Evolutionary conservation across 2,888 invertebrate genomes (phyloP).

Genomic region (Nezara viridula): DNA sequence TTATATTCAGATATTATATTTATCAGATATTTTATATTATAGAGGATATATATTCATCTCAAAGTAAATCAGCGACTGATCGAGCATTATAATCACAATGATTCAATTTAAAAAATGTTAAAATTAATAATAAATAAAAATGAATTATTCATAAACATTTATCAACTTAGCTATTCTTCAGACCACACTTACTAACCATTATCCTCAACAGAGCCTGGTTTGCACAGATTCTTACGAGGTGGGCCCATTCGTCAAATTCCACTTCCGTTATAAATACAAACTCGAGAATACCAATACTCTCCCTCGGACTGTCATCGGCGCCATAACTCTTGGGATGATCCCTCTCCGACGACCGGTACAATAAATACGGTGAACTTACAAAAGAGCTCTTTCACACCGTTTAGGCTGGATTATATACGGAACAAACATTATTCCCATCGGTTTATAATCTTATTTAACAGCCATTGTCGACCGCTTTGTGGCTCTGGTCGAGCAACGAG

Average conservation of each 20-base stretch:
- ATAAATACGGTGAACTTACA: slow-evolving; percentile 11
- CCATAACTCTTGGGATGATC: neutral
- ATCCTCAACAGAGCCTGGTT: neutral
- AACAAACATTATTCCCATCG: slow-evolving; percentile 34
- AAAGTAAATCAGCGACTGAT: no score
- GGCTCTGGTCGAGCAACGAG: neutral
- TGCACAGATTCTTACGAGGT: neutral
- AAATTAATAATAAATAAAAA: neutral
- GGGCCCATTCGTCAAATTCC: neutral
- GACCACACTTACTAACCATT: no score
- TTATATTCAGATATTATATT: no score
- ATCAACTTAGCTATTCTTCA: neutral
- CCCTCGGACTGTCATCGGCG: neutral
- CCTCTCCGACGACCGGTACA: neutral
- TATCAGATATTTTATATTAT: no score
- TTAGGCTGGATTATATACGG: slow-evolving; percentile 30
- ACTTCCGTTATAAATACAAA: neutral
- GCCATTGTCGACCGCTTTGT: slow-evolving; percentile 25
- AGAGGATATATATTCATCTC: no score
- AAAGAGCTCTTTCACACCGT: slow-evolving; percentile 36
- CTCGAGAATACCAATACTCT: slow-evolving; percentile 17
- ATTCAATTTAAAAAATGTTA: neutral
- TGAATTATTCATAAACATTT: neutral
- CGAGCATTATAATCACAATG: no score
- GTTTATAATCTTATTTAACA: slow-evolving; percentile 50